phyloP scores from a whole-genome alignment of 2,888 invertebrate species.

The Conchocele bisecta region DNA sequence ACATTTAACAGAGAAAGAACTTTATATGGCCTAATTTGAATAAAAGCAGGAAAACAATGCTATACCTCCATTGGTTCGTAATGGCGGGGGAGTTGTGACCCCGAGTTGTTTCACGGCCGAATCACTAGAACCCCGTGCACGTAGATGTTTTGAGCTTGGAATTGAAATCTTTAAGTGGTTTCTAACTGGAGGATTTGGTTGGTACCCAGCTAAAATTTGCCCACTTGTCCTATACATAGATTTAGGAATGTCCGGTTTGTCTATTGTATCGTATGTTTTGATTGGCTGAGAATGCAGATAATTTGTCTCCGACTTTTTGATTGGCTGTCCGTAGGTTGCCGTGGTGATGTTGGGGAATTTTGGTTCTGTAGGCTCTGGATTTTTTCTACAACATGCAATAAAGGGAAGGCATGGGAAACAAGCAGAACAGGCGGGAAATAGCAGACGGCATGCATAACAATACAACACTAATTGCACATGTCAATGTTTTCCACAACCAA shows the following conservation, averaged over 20 bases:
- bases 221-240: conserved; percentile 48
- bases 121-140: conserved; percentile 57
- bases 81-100: conserved; percentile 69
- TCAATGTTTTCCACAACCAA: no score
- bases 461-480: no score
- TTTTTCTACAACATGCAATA: conserved; percentile 67
- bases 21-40: no score
- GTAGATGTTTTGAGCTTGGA: conserved; percentile 41
- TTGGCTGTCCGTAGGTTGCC: conserved; percentile 58
- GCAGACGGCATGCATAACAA: no score
- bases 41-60: conserved; percentile 10
- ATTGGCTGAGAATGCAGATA: conserved; percentile 37
- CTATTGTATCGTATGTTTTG: conserved; percentile 28
- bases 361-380: conserved; percentile 50
- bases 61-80: conserved; percentile 65
- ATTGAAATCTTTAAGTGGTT: conserved; percentile 50
- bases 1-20: no score
- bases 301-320: conserved; percentile 61
- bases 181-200: conserved; percentile 58
- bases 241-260: conserved; percentile 31
- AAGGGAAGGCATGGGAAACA: conserved; percentile 25
- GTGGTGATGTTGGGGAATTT: conserved; percentile 48
- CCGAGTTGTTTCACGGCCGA: conserved; percentile 75
- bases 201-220: conserved; percentile 40
- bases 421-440: conserved; percentile 20